A percentile compares a stretch with the other conserved stretches of the same genome.
Evolutionary conservation across 2,113 vertebrate species (phyloP).

Genomic region (Rafetus swinhoei): DNA sequence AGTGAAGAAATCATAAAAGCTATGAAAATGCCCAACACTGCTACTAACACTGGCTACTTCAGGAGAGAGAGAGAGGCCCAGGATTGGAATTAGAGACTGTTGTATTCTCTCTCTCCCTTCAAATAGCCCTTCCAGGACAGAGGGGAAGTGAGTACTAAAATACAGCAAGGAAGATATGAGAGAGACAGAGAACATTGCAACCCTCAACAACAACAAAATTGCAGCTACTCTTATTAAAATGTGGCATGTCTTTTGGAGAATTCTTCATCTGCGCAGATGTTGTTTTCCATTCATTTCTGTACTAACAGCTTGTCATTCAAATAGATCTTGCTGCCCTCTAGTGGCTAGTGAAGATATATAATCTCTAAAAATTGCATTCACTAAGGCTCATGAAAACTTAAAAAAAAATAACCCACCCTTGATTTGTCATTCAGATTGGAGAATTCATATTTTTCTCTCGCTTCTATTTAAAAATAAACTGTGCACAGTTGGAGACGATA

Average conservation of each 20-base stretch:
- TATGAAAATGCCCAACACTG: background rate
- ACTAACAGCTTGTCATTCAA: background rate
- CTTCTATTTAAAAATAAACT: background rate
- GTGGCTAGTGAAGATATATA: conserved; percentile 13
- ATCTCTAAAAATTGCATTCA: background rate
- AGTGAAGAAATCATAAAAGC: background rate
- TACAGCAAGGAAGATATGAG: background rate
- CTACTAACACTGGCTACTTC: background rate
- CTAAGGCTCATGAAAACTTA: accelerated
- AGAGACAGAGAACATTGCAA: background rate
- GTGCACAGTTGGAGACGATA: background rate
- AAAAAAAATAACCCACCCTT: background rate
- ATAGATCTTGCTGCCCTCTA: conserved; percentile 66
- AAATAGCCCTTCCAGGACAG: background rate
- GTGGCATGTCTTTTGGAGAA: background rate
- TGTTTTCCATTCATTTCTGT: background rate
- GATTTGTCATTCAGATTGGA: accelerated
- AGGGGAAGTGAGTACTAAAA: background rate
- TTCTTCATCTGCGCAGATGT: background rate
- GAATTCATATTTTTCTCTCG: background rate
- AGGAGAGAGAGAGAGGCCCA: background rate
- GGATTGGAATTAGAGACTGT: background rate
- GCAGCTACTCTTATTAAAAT: background rate
- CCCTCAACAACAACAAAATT: background rate
- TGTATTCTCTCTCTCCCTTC: background rate